These are phyloP conservation scores for Catagonus wagneri DNA, from an alignment of 2,113 vertebrate genomes.

Conservation along the genomic window DNA sequence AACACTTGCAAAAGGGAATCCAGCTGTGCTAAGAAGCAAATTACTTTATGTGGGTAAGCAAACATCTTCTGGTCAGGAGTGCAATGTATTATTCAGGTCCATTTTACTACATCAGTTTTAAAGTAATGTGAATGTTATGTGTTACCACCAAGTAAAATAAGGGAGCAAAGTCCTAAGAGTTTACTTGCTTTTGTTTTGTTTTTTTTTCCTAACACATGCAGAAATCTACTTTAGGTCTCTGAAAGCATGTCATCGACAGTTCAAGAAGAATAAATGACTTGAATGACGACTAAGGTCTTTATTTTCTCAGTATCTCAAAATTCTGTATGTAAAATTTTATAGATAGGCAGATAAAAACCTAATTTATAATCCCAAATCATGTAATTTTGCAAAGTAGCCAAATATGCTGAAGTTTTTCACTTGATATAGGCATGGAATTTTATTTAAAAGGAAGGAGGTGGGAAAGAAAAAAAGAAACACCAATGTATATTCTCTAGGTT, in stretches of 20 bases:
- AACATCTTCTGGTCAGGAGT: slow-evolving; percentile 94
- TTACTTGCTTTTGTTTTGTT: slow-evolving; percentile 64
- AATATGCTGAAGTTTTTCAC: neutral
- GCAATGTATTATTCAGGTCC: slow-evolving; percentile 96
- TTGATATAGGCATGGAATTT: neutral
- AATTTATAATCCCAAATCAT: neutral
- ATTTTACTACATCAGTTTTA: slow-evolving; percentile 92
- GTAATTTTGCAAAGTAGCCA: neutral
- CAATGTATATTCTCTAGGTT: neutral
- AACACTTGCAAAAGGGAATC: slow-evolving; percentile 93
- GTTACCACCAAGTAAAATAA: slow-evolving; percentile 85
- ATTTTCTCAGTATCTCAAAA: slow-evolving; percentile 14
- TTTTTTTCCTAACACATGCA: neutral
- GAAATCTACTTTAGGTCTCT: neutral
- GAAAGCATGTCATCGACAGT: neutral
- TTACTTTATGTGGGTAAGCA: slow-evolving; percentile 96
- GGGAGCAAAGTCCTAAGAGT: slow-evolving; percentile 68
- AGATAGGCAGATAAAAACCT: neutral
- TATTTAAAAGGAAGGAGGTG: neutral
- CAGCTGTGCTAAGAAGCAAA: slow-evolving; percentile 96
- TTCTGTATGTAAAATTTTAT: neutral
- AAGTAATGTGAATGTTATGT: slow-evolving; percentile 89
- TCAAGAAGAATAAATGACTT: neutral
- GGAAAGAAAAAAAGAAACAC: neutral
- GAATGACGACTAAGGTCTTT: neutral